Base-by-base conservation (phyloP, 2,888 invertebrate genomes). In the Oscheius sp. region DNA sequence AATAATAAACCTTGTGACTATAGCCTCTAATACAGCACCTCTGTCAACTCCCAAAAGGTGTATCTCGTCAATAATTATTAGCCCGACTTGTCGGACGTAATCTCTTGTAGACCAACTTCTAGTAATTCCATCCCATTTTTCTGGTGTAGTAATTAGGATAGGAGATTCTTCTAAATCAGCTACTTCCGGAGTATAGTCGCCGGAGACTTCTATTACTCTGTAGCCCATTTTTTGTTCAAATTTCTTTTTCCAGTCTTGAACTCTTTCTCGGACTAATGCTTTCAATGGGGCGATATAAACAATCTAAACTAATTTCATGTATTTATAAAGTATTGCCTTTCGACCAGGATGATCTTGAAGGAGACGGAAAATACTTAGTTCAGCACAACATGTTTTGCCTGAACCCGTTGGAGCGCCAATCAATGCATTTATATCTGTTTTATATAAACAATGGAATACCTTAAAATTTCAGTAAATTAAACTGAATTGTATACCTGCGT, bases 81-180 rank as follows among this genome's bases (percentile, higher is more conserved):
- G 84, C 5, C 86, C 86, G 14, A 86, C 86, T 36, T 83, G 70
- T 24, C 79, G 70, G 0, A 99, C 97, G 85, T 97, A 99, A 87
- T 91, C 92, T 79, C 98, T 90, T 0, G 94, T 95, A 86, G 96
- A 95, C 97, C 97, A 99, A 72, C 77, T 75, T 56, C 85, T 74
- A 2, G 95, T 95, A 84, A 99, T 94, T 63, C 97, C 97, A 87
- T 99, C 98, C 98, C 98, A 99, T 87, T 99, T 99, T 88, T 99
- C 98, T 0, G 98, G 98, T 0, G 98, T 99, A 0, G 98, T 98
- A 24, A 99, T 94, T 78, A 99, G 97, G 0, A 99, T 91, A 86
- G 93, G 92, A 0, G 95, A 92, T 59, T 88, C 90, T 0, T 91
- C 90, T 68, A 99, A 94, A 0, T 94, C 92, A 69, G 91, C 89